phyloP scores from a whole-genome alignment of 2,797 vertebrate genomes.

The Lepilemur ruficaudatus region DNA sequence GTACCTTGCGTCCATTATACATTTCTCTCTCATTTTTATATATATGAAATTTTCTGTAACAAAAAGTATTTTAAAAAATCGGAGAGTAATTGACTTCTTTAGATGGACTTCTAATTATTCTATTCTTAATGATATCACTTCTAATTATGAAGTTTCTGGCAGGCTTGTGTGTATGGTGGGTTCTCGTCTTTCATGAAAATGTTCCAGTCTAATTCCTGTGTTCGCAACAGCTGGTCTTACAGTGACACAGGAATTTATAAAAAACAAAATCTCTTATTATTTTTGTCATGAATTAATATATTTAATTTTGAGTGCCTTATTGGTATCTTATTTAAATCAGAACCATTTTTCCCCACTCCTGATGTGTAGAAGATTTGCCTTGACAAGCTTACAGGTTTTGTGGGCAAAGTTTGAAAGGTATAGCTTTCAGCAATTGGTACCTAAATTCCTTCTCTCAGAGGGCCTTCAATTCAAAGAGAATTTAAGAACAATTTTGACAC shows the following conservation, averaged over 20 bases:
- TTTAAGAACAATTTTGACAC: background rate
- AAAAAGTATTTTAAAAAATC: background rate
- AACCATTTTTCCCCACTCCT: background rate
- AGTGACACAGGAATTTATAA: background rate
- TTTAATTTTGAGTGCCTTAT: background rate
- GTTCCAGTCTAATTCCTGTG: background rate
- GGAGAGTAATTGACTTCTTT: conserved; percentile 2
- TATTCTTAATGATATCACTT: background rate
- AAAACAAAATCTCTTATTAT: background rate
- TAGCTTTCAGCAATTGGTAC: background rate
- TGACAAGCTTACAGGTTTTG: background rate
- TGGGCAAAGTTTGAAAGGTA: background rate
- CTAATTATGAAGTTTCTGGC: background rate
- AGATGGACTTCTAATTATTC: background rate
- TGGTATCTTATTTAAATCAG: background rate
- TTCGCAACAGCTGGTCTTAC: background rate
- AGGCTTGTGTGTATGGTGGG: background rate
- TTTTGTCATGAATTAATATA: background rate
- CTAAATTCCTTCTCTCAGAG: background rate
- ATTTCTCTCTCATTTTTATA: background rate
- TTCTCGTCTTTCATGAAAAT: background rate
- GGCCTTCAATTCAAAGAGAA: background rate
- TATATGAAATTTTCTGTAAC: conserved; percentile 19
- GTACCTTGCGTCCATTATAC: background rate
- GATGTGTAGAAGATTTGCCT: background rate